Conservation (phyloP, 37 sponge, comb jelly and placozoan genomes). For the Theonella swinhoei region DNA sequence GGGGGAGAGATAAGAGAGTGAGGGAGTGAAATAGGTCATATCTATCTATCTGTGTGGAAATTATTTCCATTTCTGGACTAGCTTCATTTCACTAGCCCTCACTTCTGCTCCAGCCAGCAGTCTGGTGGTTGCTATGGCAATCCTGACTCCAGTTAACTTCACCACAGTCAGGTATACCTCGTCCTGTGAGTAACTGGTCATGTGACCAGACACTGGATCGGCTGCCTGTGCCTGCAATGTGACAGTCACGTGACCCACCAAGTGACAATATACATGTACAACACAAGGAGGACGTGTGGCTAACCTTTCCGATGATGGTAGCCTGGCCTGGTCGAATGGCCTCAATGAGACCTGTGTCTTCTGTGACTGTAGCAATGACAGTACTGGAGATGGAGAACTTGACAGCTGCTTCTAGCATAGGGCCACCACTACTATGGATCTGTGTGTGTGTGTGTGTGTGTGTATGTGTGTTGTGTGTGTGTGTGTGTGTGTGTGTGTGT, state of each 20-base stretch:
- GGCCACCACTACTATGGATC: slow-evolving; percentile 78
- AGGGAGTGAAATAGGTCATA: no score
- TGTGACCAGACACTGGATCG: slow-evolving; percentile 41
- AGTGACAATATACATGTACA: no score
- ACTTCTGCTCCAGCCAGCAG: slow-evolving; percentile 80
- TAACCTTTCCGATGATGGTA: slow-evolving; percentile 49
- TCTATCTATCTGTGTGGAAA: no score
- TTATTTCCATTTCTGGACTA: no score
- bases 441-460: slow-evolving; percentile 6
- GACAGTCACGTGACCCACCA: background rate
- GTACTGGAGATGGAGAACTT: slow-evolving; percentile 54
- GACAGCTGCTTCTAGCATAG: slow-evolving; percentile 52
- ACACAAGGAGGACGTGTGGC: no score
- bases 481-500: background rate
- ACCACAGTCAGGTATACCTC: slow-evolving; percentile 67
- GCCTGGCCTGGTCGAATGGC: slow-evolving; percentile 54
- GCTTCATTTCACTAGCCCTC: no score
- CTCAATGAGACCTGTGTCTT: slow-evolving; percentile 62
- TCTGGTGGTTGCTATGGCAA: slow-evolving; percentile 58
- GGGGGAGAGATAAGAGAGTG: no score
- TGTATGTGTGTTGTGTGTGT: no score
- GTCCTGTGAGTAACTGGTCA: slow-evolving; percentile 62
- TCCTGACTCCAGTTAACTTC: slow-evolving; percentile 82
- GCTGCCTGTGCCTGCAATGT: slow-evolving; percentile 21
- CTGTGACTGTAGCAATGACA: slow-evolving; percentile 61